Conservation (phyloP, 2,797 vertebrate species). For the Enteromius thamalakanensis region DNA sequence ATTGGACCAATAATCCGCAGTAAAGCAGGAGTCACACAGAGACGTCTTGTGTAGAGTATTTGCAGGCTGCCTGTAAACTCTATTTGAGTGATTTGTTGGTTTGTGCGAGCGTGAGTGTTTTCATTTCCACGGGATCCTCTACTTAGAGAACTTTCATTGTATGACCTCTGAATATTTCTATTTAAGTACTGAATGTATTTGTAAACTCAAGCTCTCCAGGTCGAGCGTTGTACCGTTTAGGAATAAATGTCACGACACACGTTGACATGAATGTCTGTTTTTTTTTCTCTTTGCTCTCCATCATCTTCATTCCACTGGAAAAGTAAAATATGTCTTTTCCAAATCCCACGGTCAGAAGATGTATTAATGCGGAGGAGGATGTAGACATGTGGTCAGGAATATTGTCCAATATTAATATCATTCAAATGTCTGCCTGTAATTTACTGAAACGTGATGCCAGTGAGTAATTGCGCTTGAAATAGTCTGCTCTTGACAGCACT, state of each 20-base stretch:
- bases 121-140: conserved; percentile 35
- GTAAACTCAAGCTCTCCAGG: conserved; percentile 19
- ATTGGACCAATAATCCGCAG: neutral
- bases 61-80: conserved; percentile 10
- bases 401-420: conserved; percentile 55
- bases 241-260: conserved; percentile 46
- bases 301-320: conserved; percentile 42
- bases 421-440: conserved; percentile 51
- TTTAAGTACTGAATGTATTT: conserved; percentile 24
- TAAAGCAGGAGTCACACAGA: conserved; percentile 11
- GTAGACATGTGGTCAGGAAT: conserved; percentile 51
- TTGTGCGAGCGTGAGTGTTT: conserved; percentile 8
- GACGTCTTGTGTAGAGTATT: neutral
- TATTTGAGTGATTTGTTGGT: neutral
- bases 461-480: conserved; percentile 44
- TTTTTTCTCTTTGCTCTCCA: conserved; percentile 44
- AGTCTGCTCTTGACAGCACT: conserved; percentile 41
- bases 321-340: conserved; percentile 55
- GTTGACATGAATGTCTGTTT: conserved; percentile 68
- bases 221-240: conserved; percentile 56
- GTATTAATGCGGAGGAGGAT: conserved; percentile 43
- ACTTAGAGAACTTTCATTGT: neutral
- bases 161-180: conserved; percentile 31
- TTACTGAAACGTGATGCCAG: conserved; percentile 51
- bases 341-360: conserved; percentile 36